A percentile compares a stretch with the other conserved stretches of the same genome.
phyloP scores from a whole-genome alignment of 1,140 invertebrate genomes.

The Brachionus paranguensis region DNA sequence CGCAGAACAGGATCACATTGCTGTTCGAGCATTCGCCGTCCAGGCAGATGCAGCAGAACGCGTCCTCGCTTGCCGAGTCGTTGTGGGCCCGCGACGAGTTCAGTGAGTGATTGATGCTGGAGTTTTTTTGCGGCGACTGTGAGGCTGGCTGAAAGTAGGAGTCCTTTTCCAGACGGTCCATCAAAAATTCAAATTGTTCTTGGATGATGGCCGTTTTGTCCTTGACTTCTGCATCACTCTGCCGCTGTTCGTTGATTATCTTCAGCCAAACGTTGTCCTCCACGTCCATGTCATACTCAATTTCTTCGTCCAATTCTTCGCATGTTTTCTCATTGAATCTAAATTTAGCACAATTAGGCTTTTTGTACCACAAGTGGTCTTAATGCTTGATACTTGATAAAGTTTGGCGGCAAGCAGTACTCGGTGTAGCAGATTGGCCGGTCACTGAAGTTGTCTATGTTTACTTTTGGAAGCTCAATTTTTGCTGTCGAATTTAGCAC shows the following conservation, averaged over 20 bases:
- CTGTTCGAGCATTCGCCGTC: constrained; percentile 92
- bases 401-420: neutral
- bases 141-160: constrained; percentile 83
- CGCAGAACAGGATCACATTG: constrained; percentile 92
- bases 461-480: constrained; percentile 8
- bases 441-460: neutral
- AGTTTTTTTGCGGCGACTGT: neutral
- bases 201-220: constrained; percentile 45
- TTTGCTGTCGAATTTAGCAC: neutral
- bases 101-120: neutral
- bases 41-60: constrained; percentile 78
- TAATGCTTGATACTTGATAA: neutral
- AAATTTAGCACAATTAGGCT: neutral
- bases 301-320: constrained; percentile 84
- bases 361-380: neutral
- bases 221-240: constrained; percentile 36
- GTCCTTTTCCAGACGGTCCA: constrained; percentile 94
- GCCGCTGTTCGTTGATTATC: constrained; percentile 43
- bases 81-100: neutral
- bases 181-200: constrained; percentile 82
- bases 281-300: constrained; percentile 96
- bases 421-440: neutral
- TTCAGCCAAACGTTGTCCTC: constrained; percentile 58
- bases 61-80: constrained; percentile 22
- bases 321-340: constrained; percentile 69